A percentile compares a stretch with the other conserved stretches of the same genome.
Evolutionary conservation across 2,888 invertebrate genomes (phyloP).

Genomic region (Scaeva pyrastri): DNA sequence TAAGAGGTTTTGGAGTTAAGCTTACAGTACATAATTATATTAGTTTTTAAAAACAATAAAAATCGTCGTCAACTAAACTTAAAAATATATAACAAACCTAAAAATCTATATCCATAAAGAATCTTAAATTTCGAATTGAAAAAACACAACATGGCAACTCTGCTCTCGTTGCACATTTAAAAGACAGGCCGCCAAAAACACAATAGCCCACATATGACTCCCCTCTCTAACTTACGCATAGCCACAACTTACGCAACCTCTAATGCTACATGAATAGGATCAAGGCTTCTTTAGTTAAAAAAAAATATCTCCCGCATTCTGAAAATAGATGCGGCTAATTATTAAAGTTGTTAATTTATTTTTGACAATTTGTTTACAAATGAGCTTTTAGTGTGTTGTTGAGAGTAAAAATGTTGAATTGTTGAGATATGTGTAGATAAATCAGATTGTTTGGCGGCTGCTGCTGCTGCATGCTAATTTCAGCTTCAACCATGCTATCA

Average conservation of each 20-base stretch:
- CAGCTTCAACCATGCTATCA: constrained; percentile 44
- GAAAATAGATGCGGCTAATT: constrained; percentile 55
- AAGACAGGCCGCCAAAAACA: constrained; percentile 42
- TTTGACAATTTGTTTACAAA: constrained; percentile 70
- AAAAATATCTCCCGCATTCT: constrained; percentile 25
- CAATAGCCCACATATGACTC: constrained; percentile 33
- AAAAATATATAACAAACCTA: too few species aligned
- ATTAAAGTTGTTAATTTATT: constrained; percentile 65
- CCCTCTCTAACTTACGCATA: neutral
- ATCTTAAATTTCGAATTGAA: too few species aligned
- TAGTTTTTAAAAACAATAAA: too few species aligned
- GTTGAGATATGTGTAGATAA: constrained; percentile 41
- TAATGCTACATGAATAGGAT: constrained; percentile 34
- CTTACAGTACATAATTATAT: too few species aligned
- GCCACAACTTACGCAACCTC: constrained; percentile 40
- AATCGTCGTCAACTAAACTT: too few species aligned
- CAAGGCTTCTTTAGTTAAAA: constrained; percentile 20
- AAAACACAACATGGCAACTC: constrained; percentile 6
- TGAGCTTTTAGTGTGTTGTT: constrained; percentile 28
- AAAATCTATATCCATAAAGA: too few species aligned
- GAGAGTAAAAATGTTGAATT: constrained; percentile 33
- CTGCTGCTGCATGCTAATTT: constrained; percentile 57
- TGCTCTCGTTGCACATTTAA: constrained; percentile 34
- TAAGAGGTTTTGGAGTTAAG: too few species aligned
- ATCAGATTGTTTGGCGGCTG: constrained; percentile 40